These are phyloP conservation scores for Fissipunctia ypsillon DNA, from an alignment of 2,888 invertebrate genomes.

Conservation along the genomic window DNA sequence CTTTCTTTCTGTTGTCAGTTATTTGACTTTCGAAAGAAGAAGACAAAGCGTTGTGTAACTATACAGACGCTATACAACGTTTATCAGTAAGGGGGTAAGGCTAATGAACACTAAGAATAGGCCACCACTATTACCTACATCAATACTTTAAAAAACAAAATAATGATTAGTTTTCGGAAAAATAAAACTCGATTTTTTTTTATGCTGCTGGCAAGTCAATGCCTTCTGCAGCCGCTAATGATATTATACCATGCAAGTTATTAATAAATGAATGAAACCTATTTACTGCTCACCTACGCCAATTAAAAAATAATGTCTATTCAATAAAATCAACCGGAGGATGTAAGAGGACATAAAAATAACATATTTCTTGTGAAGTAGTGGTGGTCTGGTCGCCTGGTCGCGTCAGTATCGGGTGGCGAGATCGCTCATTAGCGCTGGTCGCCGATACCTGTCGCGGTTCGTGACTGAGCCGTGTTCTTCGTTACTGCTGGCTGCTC, in stretches of 20 bases:
- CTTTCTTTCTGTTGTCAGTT: no score
- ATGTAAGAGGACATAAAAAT: slow-evolving; percentile 50
- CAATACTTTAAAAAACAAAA: no score
- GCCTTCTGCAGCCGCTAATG: neutral
- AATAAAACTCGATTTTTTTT: no score
- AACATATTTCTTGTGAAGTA: slow-evolving; percentile 53
- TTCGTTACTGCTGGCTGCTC: slow-evolving; percentile 51
- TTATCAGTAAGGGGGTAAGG: no score
- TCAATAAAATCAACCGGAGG: slow-evolving; percentile 49
- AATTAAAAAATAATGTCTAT: slow-evolving; percentile 42
- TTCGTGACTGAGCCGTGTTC: slow-evolving; percentile 79
- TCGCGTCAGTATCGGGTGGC: slow-evolving; percentile 73
- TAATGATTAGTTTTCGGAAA: neutral
- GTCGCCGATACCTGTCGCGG: slow-evolving; percentile 69
- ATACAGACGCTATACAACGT: no score
- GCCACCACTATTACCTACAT: no score
- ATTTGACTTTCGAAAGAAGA: no score
- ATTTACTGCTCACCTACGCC: neutral
- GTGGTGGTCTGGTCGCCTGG: slow-evolving; percentile 42
- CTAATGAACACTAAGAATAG: neutral
- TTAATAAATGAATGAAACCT: neutral
- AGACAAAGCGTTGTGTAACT: no score
- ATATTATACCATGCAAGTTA: neutral
- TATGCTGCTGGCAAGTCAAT: neutral
- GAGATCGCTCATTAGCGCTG: slow-evolving; percentile 86